These are phyloP conservation scores for Botia almorhae DNA, from an alignment of 2,797 vertebrate genomes.

Conservation along the genomic window DNA sequence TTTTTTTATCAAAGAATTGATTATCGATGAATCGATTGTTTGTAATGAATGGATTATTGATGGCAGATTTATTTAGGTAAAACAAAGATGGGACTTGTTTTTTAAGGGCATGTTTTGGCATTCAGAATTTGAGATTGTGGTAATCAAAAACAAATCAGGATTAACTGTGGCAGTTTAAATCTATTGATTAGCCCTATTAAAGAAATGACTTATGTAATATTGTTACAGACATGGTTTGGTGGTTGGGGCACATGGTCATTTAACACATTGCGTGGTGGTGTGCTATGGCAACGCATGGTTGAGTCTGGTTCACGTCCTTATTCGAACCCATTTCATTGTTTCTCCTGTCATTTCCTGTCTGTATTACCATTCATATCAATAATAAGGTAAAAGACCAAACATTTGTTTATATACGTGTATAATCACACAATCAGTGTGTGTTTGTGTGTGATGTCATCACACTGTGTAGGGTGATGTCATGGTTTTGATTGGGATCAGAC, in stretches of 20 bases:
- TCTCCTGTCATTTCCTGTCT: no score
- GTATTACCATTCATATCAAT: no score
- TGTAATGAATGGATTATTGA: no score
- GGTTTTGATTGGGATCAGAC: slow-evolving; percentile 18
- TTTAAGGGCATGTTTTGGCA: not conserved
- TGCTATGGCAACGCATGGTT: not conserved
- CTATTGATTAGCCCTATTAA: not conserved
- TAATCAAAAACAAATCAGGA: not conserved
- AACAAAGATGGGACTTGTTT: not conserved
- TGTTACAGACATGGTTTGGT: not conserved
- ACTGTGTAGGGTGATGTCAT: slow-evolving; percentile 12
- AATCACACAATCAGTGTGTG: not conserved
- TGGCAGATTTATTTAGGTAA: not conserved
- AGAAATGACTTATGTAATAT: not conserved
- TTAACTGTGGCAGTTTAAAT: not conserved
- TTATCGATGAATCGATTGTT: no score
- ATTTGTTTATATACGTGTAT: not conserved
- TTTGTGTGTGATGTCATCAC: not conserved
- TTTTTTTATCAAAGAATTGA: not conserved
- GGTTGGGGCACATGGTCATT: not conserved
- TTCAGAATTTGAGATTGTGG: not conserved
- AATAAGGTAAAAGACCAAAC: no score
- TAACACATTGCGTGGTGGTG: no score
- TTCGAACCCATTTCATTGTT: not conserved
- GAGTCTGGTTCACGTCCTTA: not conserved